Evolutionary conservation across 2,113 vertebrate genomes (phyloP).

Genomic region (Mirza zaza): DNA sequence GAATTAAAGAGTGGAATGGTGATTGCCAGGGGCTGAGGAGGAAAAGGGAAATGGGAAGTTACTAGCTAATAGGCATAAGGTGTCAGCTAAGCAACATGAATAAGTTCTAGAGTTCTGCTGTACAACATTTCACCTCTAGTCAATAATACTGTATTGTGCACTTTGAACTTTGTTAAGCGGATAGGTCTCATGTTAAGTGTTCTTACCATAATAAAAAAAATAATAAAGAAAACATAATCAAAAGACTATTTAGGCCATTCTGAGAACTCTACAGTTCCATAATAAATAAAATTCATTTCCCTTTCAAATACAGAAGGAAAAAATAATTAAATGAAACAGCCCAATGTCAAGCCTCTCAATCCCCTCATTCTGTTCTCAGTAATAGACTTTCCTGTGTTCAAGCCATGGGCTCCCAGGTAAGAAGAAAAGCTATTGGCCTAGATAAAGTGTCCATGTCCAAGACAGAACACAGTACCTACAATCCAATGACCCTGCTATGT

Average conservation of each 20-base stretch:
- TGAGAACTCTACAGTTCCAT: not conserved
- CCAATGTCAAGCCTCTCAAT: not conserved
- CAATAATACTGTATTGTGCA: not conserved
- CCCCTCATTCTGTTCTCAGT: not conserved
- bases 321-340: not conserved
- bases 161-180: not conserved
- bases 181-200: not conserved
- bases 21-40: not conserved
- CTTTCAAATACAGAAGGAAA: not conserved
- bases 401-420: not conserved
- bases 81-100: not conserved
- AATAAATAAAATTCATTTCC: not conserved
- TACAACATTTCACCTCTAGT: not conserved
- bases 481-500: not conserved
- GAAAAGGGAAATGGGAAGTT: not conserved
- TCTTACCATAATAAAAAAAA: not conserved
- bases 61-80: not conserved
- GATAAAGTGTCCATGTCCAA: not conserved
- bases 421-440: not conserved
- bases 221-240: not conserved
- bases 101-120: not conserved
- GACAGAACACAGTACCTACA: not conserved
- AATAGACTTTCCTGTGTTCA: not conserved
- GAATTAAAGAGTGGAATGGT: not conserved
- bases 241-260: not conserved